These are phyloP conservation scores for Copidosoma floridanum DNA, from an alignment of 1,140 invertebrate species.

Conservation along the genomic window DNA sequence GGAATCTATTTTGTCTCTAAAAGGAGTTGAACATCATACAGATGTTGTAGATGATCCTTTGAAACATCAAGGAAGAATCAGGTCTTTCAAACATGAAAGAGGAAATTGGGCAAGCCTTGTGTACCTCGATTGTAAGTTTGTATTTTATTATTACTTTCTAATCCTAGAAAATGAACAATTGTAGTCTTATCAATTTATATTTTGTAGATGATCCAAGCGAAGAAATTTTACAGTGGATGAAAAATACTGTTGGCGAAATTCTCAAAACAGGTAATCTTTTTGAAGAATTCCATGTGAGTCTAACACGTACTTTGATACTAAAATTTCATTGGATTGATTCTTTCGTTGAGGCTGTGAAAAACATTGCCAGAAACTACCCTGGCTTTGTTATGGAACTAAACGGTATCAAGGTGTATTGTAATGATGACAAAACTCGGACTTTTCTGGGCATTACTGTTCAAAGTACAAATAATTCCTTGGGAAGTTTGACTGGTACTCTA, in stretches of 20 bases:
- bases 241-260: slow-evolving; percentile 29
- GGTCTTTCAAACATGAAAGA: slow-evolving; percentile 74
- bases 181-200: slow-evolving; percentile 1
- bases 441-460: slow-evolving; percentile 67
- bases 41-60: slow-evolving; percentile 59
- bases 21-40: slow-evolving; percentile 39
- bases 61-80: slow-evolving; percentile 64
- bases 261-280: slow-evolving; percentile 41
- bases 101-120: slow-evolving; percentile 79
- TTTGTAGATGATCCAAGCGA: slow-evolving; percentile 42
- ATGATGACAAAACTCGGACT: slow-evolving; percentile 73
- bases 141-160: background rate
- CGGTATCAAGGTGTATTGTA: slow-evolving; percentile 65
- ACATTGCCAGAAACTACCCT: slow-evolving; percentile 33
- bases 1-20: slow-evolving; percentile 39
- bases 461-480: slow-evolving; percentile 55
- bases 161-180: background rate
- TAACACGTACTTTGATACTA: slow-evolving; percentile 64
- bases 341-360: slow-evolving; percentile 55
- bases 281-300: slow-evolving; percentile 63
- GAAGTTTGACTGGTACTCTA: slow-evolving; percentile 57
- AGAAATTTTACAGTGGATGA: slow-evolving; percentile 43
- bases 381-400: slow-evolving; percentile 65
- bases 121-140: slow-evolving; percentile 67
- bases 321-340: slow-evolving; percentile 69